Conservation (phyloP, 2,888 invertebrate species). For the Apamea epomidion region DNA sequence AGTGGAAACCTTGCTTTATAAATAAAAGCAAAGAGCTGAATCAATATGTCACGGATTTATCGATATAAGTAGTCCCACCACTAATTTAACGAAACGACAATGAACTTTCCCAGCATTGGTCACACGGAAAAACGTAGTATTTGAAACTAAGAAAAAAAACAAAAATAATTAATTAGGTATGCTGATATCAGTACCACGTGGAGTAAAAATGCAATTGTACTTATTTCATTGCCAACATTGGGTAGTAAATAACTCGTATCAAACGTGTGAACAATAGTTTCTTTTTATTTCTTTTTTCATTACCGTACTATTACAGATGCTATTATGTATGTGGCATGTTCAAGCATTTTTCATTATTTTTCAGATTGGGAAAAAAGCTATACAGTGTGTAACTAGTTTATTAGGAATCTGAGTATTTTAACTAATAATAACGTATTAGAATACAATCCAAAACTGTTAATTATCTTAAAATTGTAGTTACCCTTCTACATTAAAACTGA, state of each 20-base stretch:
- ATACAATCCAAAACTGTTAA: not conserved
- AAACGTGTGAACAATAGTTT: conserved; percentile 2
- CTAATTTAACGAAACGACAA: conserved; percentile 15
- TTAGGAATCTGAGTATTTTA: not conserved
- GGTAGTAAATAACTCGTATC: conserved; percentile 5
- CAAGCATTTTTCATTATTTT: not conserved
- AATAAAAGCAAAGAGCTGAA: not conserved
- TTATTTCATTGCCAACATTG: not conserved
- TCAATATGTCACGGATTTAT: not conserved
- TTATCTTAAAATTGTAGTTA: not conserved
- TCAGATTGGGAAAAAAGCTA: not conserved
- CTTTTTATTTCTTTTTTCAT: conserved; percentile 29
- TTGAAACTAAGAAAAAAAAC: conserved; percentile 3
- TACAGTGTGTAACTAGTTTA: not conserved
- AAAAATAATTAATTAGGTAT: not conserved
- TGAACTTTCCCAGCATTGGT: not conserved
- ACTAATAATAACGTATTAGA: not conserved
- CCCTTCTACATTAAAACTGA: not conserved
- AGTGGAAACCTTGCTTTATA: not conserved
- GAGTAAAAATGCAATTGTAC: not conserved
- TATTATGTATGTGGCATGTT: not conserved
- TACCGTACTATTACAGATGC: not conserved
- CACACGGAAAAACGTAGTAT: not conserved
- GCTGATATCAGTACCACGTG: not conserved
- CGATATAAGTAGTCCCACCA: not conserved